Evolutionary conservation across 2,888 invertebrate genomes (phyloP).

Genomic region (Yponomeuta plumbellus): DNA sequence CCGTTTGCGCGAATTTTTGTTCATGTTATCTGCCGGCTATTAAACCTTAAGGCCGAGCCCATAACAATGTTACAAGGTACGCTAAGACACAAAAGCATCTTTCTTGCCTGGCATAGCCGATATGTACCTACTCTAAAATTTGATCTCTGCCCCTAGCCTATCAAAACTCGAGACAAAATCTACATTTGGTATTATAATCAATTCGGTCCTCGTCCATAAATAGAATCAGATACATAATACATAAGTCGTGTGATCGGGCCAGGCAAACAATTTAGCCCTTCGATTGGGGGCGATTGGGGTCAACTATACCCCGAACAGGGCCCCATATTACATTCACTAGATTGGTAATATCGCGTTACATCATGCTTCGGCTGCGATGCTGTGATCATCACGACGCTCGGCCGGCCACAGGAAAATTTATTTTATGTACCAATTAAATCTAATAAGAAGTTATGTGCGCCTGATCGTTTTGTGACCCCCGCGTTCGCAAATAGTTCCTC

Average conservation of each 20-base stretch:
- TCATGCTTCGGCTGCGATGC: constrained; percentile 43
- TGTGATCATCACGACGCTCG: neutral
- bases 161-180: constrained; percentile 1
- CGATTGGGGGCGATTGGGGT: constrained; percentile 74
- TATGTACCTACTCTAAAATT: too few relatives aligned
- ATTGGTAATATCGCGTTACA: constrained; percentile 48
- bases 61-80: too few relatives aligned
- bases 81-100: too few relatives aligned
- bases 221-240: constrained; percentile 18
- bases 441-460: constrained; percentile 8
- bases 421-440: constrained; percentile 2
- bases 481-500: neutral
- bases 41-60: too few relatives aligned
- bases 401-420: neutral
- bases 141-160: neutral
- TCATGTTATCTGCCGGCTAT: too few relatives aligned
- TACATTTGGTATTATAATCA: constrained; percentile 10
- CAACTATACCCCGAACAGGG: constrained; percentile 64
- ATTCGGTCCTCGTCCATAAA: constrained; percentile 10
- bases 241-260: constrained; percentile 47
- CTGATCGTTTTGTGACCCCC: neutral
- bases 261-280: constrained; percentile 70
- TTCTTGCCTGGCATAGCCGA: too few relatives aligned
- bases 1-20: too few relatives aligned
- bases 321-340: constrained; percentile 31